These are phyloP conservation scores for Cabera pusaria DNA, from an alignment of 2,888 invertebrate species.

Conservation along the genomic window DNA sequence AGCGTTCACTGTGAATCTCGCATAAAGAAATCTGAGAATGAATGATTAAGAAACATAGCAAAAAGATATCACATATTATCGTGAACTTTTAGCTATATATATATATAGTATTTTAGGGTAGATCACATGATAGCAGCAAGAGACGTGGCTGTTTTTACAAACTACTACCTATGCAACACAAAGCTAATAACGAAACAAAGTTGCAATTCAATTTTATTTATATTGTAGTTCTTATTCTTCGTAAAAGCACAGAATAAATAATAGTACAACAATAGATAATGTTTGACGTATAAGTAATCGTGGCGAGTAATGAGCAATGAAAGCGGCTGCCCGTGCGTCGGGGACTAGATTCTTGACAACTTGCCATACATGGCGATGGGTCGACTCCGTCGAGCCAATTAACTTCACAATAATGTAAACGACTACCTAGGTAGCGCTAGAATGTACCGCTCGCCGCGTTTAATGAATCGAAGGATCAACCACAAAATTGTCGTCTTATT, in stretches of 20 bases:
- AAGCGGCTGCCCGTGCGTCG: conserved; percentile 41
- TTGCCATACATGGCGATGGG: conserved; percentile 60
- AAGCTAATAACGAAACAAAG: background rate
- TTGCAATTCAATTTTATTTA: no score
- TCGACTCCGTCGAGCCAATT: conserved; percentile 61
- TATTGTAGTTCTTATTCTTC: no score
- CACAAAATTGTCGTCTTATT: conserved; percentile 5
- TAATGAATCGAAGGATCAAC: conserved; percentile 3
- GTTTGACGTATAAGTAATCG: conserved; percentile 42
- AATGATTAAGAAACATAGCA: no score
- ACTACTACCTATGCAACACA: no score
- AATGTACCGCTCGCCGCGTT: conserved; percentile 25
- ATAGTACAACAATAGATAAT: conserved; percentile 27
- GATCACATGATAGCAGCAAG: no score
- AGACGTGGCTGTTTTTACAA: no score
- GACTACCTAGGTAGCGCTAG: conserved; percentile 37
- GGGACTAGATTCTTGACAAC: conserved; percentile 62
- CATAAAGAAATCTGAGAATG: no score
- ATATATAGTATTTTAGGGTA: no score
- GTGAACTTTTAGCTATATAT: no score
- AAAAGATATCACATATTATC: no score
- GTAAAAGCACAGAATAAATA: no score
- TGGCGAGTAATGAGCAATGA: conserved; percentile 44
- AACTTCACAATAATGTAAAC: conserved; percentile 55
- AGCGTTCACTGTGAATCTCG: no score